These are phyloP conservation scores for Cotesia vestalis DNA, from an alignment of 1,140 invertebrate genomes.

Conservation along the genomic window DNA sequence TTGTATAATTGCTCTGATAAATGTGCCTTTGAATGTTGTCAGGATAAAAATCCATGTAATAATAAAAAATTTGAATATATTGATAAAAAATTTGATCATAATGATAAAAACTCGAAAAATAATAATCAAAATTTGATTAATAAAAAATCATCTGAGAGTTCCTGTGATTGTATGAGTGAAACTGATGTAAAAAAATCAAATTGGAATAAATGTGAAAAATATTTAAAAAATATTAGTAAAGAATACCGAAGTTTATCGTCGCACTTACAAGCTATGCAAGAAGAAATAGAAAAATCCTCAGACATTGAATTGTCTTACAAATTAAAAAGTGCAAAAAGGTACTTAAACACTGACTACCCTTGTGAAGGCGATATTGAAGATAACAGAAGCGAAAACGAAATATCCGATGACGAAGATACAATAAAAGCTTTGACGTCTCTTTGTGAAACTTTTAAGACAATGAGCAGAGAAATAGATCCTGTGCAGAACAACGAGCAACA, in stretches of 20 bases:
- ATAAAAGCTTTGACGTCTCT: conserved; percentile 39
- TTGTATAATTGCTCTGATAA: too few relatives aligned
- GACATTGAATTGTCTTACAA: conserved; percentile 1
- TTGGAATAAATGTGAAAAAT: conserved; percentile 26
- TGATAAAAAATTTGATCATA: too few relatives aligned
- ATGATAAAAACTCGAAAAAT: too few relatives aligned
- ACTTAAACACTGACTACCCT: background rate
- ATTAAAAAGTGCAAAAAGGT: background rate
- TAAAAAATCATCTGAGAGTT: too few relatives aligned
- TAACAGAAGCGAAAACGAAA: conserved; percentile 15
- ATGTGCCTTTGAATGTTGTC: too few relatives aligned
- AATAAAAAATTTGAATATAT: too few relatives aligned
- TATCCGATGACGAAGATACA: conserved; percentile 28
- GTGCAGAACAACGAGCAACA: too few relatives aligned
- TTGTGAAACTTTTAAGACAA: conserved; percentile 42
- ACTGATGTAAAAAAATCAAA: conserved; percentile 2
- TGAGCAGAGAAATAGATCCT: conserved; percentile 32
- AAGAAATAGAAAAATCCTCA: conserved; percentile 13
- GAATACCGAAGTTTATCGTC: conserved; percentile 37
- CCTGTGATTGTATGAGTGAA: too few relatives aligned
- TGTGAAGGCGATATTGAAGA: conserved; percentile 1
- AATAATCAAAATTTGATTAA: too few relatives aligned
- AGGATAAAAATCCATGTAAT: too few relatives aligned
- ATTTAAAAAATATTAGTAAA: conserved; percentile 28
- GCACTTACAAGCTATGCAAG: conserved; percentile 33